Evolutionary conservation across 92 coral and sea anemone genomes (phyloP).

Genomic region (Heteractis magnifica): DNA sequence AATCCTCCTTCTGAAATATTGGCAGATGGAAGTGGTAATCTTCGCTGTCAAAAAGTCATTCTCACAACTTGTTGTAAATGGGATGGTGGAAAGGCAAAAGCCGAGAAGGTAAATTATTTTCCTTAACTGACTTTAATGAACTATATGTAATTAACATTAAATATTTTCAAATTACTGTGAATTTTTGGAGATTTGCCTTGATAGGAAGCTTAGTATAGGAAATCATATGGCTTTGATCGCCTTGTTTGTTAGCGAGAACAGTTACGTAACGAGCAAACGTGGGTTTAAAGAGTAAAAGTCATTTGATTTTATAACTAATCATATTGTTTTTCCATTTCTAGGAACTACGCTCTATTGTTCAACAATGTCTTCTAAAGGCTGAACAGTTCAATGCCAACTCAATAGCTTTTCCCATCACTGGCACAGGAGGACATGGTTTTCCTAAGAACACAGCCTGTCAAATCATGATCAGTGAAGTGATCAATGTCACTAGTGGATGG

Average conservation of each 20-base stretch:
- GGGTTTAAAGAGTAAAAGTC: background rate
- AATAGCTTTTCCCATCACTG: constrained; percentile 77
- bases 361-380: constrained; percentile 44
- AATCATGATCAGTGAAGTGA: constrained; percentile 59
- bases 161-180: background rate
- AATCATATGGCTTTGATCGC: too few relatives aligned
- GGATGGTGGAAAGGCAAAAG: background rate
- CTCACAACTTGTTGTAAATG: constrained; percentile 1
- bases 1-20: too few relatives aligned
- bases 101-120: constrained; percentile 5
- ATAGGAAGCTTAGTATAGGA: too few relatives aligned
- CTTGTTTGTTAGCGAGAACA: too few relatives aligned
- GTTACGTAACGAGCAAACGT: background rate
- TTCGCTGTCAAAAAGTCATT: background rate
- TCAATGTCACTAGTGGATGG: constrained; percentile 36
- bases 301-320: background rate
- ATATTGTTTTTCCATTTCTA: background rate
- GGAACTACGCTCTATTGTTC: constrained; percentile 47
- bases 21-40: background rate
- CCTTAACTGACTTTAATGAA: background rate
- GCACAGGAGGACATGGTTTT: constrained; percentile 66
- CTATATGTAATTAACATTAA: background rate
- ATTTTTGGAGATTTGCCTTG: background rate
- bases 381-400: constrained; percentile 36
- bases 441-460: constrained; percentile 59